phyloP scores from a whole-genome alignment of 2,797 vertebrate genomes.

The Phataginus tetradactyla region DNA sequence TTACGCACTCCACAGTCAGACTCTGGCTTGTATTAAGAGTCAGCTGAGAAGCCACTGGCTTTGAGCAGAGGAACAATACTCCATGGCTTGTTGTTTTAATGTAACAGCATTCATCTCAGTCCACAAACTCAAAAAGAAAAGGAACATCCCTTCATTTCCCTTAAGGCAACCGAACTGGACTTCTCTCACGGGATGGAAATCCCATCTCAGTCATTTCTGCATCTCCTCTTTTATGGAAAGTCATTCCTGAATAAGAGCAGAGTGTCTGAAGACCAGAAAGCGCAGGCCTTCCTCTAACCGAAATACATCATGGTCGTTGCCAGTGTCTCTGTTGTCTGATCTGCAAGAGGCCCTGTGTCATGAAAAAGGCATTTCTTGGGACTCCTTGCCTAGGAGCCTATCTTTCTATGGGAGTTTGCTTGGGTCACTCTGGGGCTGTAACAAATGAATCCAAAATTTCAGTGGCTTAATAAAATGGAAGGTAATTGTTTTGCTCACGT shows the following conservation, averaged over 20 bases:
- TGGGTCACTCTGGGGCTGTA: background rate
- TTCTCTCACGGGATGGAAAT: background rate
- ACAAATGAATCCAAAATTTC: background rate
- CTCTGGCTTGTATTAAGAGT: background rate
- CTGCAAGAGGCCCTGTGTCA: background rate
- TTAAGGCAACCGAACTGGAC: background rate
- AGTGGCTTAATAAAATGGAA: background rate
- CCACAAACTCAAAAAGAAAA: background rate
- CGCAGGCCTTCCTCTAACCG: background rate
- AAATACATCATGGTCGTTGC: background rate
- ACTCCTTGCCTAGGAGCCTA: background rate
- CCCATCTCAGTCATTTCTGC: background rate
- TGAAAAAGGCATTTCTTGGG: background rate
- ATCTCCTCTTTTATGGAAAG: background rate
- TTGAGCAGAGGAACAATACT: background rate
- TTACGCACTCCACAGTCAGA: background rate
- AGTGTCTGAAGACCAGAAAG: fast-evolving
- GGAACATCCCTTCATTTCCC: background rate
- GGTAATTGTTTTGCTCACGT: background rate
- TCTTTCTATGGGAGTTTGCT: background rate
- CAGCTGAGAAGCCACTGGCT: background rate
- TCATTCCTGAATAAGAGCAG: background rate
- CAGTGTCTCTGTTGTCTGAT: background rate
- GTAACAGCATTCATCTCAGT: background rate
- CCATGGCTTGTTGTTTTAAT: background rate